Evolutionary conservation across 2,113 vertebrate genomes (phyloP).

Genomic region (Lipophrys pholis): DNA sequence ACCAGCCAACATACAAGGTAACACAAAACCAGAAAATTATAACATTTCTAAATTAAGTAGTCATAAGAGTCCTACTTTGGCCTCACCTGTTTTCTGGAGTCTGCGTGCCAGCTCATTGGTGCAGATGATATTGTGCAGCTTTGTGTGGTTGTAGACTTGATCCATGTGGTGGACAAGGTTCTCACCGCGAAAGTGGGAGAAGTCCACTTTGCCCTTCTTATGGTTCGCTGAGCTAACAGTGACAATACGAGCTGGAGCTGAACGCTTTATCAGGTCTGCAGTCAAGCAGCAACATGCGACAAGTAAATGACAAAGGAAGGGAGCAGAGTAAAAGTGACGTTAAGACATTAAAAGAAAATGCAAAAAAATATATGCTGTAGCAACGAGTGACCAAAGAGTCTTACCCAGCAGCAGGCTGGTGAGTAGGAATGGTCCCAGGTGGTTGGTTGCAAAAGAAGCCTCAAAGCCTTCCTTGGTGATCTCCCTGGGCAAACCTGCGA

Average conservation of each 20-base stretch:
- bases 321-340: neutral
- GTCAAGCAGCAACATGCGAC: neutral
- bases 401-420: conserved; percentile 90
- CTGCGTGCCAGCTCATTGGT: conserved; percentile 85
- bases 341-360: neutral
- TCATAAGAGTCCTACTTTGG: neutral
- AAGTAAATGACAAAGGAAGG: neutral
- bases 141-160: conserved; percentile 83
- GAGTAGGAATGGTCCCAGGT: conserved; percentile 90
- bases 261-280: conserved; percentile 85
- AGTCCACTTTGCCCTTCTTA: conserved; percentile 72
- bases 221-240: conserved; percentile 86
- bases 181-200: conserved; percentile 81
- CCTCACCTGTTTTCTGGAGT: conserved; percentile 85
- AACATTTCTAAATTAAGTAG: too few species aligned
- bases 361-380: neutral
- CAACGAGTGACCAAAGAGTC: conserved; percentile 14
- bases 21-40: too few species aligned
- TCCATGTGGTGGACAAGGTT: neutral
- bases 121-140: conserved; percentile 89
- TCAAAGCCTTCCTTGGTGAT: conserved; percentile 87
- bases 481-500: conserved; percentile 80
- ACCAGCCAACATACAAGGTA: too few species aligned
- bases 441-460: conserved; percentile 86
- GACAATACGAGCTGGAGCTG: conserved; percentile 84